Base-by-base conservation (phyloP, 2,797 vertebrate species). In the Emys orbicularis region DNA sequence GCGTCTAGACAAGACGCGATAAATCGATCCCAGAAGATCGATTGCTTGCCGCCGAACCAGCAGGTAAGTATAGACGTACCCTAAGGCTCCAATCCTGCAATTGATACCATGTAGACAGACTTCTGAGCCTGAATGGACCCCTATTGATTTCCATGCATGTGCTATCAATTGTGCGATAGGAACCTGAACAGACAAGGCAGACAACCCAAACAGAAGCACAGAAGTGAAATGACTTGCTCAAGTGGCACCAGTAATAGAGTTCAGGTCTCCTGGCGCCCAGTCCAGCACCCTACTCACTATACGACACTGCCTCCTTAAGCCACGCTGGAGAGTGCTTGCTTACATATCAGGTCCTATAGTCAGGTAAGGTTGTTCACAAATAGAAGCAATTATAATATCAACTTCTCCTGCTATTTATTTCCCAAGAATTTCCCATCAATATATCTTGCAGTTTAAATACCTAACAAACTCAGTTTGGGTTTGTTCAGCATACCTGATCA, bases 391-490 rank as follows among this genome's bases (percentile, higher is more conserved):
- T 94, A 74, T 52, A 93, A 93, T 79, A 79, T 56, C 90, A 97
- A 97, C 90, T 93, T 56, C 89, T 94, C 93, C 83, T 97, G 95
- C 88, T 81, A 5, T 91, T 96, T 37, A 88, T 93, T 96, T 94
- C 76, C 56, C 87, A 94, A 90, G 87, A 86, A 93, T 93, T 90
- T 95, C 91, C 86, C 19, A 68, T 49, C 65, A 84, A 54, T n/a
- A 81, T 93, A 81, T 47, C 52, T 81, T 59, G 74, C 79, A 96
- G 93, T 94, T 93, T 96, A 90, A 81, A 83, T 90, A 83, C 95
- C 16, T 97, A 96, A 96, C 95, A 97, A 97, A 96, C 90, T 95
- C 96, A 92, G 89, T 96, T 96, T 91, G 83, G 27, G 92, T 82
- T 92, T 86, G 79, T 87, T 90, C 86, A 90, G 89, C 87, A 95